Percentiles rank a stretch among this genome's conserved stretches.
Conservation (phyloP, 2,113 vertebrate species). For the Mystacornis crossleyi region DNA sequence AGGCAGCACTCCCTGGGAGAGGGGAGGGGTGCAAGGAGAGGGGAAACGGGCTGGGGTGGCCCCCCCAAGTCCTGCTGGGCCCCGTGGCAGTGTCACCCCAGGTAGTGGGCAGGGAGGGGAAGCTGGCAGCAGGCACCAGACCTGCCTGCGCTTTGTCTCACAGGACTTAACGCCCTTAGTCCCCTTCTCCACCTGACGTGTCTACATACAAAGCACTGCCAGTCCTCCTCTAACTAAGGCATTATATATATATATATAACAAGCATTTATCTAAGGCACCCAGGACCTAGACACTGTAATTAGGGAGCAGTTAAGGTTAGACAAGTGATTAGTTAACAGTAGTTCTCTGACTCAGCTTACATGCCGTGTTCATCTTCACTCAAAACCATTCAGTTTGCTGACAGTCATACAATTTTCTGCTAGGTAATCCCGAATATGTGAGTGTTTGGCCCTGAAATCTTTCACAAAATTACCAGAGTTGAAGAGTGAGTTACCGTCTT, state of each 20-base stretch:
- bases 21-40: neutral
- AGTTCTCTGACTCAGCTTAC: neutral
- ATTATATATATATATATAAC: neutral
- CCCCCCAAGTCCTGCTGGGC: neutral
- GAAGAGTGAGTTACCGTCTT: neutral
- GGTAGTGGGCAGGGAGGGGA: neutral
- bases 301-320: constrained; percentile 5
- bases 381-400: neutral
- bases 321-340: constrained; percentile 4
- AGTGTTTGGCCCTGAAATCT: neutral
- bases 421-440: neutral
- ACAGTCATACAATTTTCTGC: neutral
- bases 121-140: neutral
- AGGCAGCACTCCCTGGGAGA: accelerated
- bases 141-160: neutral
- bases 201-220: neutral
- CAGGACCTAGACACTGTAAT: neutral
- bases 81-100: accelerated
- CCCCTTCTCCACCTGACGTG: neutral
- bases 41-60: accelerated
- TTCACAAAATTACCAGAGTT: neutral
- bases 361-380: neutral
- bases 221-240: neutral
- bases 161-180: neutral
- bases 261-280: neutral